Evolutionary conservation across 2,113 vertebrate species (phyloP).

Genomic region (Muntiacus muntjak): DNA sequence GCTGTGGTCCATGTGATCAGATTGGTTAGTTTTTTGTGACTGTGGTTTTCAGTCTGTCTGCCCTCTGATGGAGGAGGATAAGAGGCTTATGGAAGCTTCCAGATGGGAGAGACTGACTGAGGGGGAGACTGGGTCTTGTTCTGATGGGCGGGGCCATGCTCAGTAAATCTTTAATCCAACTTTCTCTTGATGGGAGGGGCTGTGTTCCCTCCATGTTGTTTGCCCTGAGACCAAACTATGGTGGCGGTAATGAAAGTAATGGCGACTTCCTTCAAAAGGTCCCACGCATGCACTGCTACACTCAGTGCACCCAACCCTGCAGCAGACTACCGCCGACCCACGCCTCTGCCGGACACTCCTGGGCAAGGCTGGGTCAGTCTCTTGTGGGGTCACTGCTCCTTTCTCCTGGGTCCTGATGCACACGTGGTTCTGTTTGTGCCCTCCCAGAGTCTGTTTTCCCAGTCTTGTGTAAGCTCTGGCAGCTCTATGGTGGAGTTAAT

Average conservation of each 20-base stretch:
- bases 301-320: background rate
- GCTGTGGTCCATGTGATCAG: background rate
- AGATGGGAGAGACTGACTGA: background rate
- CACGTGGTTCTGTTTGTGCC: background rate
- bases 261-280: background rate
- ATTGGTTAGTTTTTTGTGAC: background rate
- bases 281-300: background rate
- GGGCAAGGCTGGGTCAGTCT: background rate
- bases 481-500: background rate
- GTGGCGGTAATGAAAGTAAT: background rate
- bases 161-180: background rate
- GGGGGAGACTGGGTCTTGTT: background rate
- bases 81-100: background rate
- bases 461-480: background rate
- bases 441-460: background rate
- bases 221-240: background rate
- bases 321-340: background rate
- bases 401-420: background rate
- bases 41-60: background rate
- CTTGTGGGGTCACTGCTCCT: background rate
- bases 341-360: rapidly evolving
- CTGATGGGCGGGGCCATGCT: background rate
- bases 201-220: background rate
- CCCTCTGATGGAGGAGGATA: background rate
- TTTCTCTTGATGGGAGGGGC: background rate